Conservation (phyloP, 2,113 vertebrate genomes). For the Okapia johnstoni region DNA sequence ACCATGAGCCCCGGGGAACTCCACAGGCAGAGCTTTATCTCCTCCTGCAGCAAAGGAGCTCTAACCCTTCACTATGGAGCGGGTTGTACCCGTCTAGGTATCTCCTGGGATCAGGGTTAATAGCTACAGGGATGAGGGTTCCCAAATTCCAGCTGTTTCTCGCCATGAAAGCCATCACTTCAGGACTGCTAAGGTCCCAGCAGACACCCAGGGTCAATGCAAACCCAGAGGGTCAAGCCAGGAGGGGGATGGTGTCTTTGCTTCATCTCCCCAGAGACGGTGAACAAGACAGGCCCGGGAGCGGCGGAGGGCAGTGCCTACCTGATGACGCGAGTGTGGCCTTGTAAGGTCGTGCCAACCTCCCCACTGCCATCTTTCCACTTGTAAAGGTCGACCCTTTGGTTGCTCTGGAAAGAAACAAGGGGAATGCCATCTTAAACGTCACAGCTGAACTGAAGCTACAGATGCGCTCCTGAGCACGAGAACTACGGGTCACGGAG, state of each 20-base stretch:
- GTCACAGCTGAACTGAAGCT: background rate
- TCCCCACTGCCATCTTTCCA: constrained; percentile 94
- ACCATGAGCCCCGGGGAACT: background rate
- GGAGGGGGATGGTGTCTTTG: background rate
- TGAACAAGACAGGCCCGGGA: background rate
- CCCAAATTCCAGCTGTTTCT: background rate
- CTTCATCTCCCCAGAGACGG: background rate
- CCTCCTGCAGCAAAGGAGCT: background rate
- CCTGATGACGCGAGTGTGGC: constrained; percentile 98
- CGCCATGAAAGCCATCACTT: background rate
- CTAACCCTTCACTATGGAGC: background rate
- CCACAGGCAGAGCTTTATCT: background rate
- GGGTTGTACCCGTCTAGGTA: background rate
- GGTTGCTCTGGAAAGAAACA: constrained; percentile 90
- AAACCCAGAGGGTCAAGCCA: background rate
- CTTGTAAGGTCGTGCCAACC: constrained; percentile 92
- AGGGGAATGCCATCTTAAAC: background rate
- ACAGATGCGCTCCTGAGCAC: background rate
- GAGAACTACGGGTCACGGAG: background rate
- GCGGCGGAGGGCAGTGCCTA: constrained; percentile 41
- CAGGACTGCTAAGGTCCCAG: background rate
- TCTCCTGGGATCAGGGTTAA: constrained; percentile 31
- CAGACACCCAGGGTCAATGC: background rate
- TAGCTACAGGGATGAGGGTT: background rate
- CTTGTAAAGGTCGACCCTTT: constrained; percentile 95